Evolutionary conservation across 2,797 vertebrate genomes (phyloP), one percentile per base, ranked within the genome.

Genomic region (Dryobates pubescens): DNA sequence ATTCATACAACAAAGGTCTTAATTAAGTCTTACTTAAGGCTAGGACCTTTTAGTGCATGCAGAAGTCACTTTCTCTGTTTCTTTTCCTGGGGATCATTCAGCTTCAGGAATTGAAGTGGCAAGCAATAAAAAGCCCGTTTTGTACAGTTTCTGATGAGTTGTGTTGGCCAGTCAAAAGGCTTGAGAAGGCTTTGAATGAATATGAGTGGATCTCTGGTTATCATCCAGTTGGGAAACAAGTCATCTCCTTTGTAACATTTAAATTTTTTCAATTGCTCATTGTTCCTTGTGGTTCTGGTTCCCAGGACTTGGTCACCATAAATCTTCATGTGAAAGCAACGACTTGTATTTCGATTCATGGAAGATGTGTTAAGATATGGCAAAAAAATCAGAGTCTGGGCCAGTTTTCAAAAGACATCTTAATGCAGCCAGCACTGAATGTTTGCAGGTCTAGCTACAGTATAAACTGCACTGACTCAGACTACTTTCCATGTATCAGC

Each of bases 191-290:
- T 84, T 93, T 88, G 91, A 86, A 58, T 76, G 61, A 70, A 41
- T 83, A 32, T 18, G 57, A 89, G 47, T 13, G 13, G 62, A 86
- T 90, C 20, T 75, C 86, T 90, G 74, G 86, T 88, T 91, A 83
- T 90, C 86, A 89, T 91, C 74, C 74, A 90, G 49, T n/a, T 53
- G 38, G 23, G 57, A 92, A 92, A 89, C 49, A 93, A 92, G 41
- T 77, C 29, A 63, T 76, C 64, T 93, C n/a, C 73, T 84, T 79
- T 75, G 68, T 72, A 88, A 45, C 43, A 67, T 81, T 67, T 73
- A 47, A 38, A 20, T 34, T 86, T 72, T 91, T 84, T 81, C 65
- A 86, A 47, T 73, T 91, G 63, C 29, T 83, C n/a, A 63, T 78
- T 96, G 34, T 90, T 93, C 23, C 22, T 83, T 88, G 77, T 6